Evolutionary conservation across 2,888 invertebrate genomes (phyloP), one percentile per base, ranked within the genome.

Genomic region (Molanna angustata): DNA sequence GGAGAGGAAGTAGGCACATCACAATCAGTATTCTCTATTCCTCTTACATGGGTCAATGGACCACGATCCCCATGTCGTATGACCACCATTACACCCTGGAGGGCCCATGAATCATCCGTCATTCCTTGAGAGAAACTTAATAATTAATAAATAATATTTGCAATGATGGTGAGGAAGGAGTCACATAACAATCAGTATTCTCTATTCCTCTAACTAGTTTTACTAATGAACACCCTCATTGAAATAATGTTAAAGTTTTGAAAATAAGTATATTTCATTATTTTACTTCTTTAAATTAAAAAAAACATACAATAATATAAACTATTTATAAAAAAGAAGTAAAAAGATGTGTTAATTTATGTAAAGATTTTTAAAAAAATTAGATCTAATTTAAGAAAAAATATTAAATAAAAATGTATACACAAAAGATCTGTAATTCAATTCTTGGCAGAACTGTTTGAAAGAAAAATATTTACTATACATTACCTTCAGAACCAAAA

Each of bases 51-150:
- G 7, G 90, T 86, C 58, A 95, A 76, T 0, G 94, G 90, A 0
- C 94, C 92, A 43, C 95, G 76, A 67, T 94, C 94, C 0, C 95
- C 95, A 67, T 95, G 95, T 13, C 95, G 78, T 3, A 91, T 85
- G 42, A 94, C 74, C 44, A 91, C 77, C 33, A 92, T 67, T 2
- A 89, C 80, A 3, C 88, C 88, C 65, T 85, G 85, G 33, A 89
- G 69, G 35, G 80, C 70, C 76, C 85, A 83, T 49, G 81, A 78
- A 13, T 79, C 80, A 7, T 49, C 49, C 4, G 43, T 35, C 20
- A 43, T 18, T 39, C 50, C 31, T 52, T 27, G 4, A 9, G 9
- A 22, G 17, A 43, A 37, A 37, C 11, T 27, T 27, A 7, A 6
- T 7, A 27, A 6, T 27, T 27, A 7, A n/a, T 40, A 9, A 40